These are phyloP conservation scores for Microhierax caerulescens DNA, from an alignment of 2,797 vertebrate genomes.

Conservation along the genomic window DNA sequence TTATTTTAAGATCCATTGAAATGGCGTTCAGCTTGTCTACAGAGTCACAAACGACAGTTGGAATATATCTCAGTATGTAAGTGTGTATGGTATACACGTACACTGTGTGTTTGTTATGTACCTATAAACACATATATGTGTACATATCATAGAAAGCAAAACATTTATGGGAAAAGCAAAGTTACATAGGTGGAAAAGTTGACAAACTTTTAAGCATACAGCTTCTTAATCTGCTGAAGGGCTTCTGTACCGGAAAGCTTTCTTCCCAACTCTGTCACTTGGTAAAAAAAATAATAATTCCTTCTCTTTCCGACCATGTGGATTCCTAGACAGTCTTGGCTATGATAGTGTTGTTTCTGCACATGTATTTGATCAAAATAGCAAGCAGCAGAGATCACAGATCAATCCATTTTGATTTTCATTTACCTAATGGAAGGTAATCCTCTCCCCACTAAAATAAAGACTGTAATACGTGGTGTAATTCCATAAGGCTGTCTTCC, in stretches of 20 bases:
- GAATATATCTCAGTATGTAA: neutral
- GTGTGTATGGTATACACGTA: neutral
- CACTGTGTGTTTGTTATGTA: neutral
- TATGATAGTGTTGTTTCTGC: neutral
- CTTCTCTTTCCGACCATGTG: neutral
- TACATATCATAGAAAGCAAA: neutral
- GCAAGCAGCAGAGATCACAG: neutral
- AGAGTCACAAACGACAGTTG: neutral
- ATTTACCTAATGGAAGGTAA: neutral
- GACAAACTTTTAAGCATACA: neutral
- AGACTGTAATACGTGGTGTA: neutral
- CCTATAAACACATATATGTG: rapidly evolving
- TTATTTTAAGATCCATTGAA: too few species aligned
- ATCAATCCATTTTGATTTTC: neutral
- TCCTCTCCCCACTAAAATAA: neutral
- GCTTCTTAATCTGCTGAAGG: neutral
- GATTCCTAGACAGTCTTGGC: neutral
- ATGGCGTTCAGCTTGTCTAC: neutral
- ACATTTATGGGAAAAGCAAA: neutral
- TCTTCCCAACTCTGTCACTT: neutral
- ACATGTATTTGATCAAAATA: neutral
- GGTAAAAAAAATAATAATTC: neutral
- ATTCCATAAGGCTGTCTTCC: neutral
- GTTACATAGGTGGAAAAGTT: neutral
- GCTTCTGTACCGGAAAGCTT: neutral